Base-by-base conservation (phyloP, 1,140 invertebrate genomes). In the Drosophila micromelanica region DNA sequence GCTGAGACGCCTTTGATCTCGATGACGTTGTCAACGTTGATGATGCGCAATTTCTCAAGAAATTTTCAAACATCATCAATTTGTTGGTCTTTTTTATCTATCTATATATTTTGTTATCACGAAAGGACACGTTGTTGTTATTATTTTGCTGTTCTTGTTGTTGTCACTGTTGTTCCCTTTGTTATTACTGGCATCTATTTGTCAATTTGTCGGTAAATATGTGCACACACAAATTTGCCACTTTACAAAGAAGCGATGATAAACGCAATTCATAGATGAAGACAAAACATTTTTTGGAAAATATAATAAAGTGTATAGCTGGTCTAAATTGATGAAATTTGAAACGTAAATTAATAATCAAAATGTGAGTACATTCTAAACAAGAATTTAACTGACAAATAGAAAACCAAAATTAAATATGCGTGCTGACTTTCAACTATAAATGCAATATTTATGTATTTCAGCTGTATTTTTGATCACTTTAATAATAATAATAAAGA, bases 1-100 rank as follows among this genome's bases (percentile, higher is more conserved):
- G 37, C 54, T 52, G 49, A 59, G 70, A 67, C 70, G 75, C 37
- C 82, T 87, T 86, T 86, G 81, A 86, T 86, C 81, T 72, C 71
- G 70, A 82, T 77, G 79, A 71, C 65, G 74, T 64, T 72, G 71
- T 72, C 72, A 78, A 80, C 71, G 69, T 63, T 76, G 82, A 87
- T 78, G 75, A 60, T 64, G 71, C 63, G 78, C 74, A 76, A 87
- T 87, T 78, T 78, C 56, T 86, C 71, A 81, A 76, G 51, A 81
- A 71, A 85, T 87, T 75, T 71, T 80, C 79, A 46, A 81, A 78
- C 81, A 86, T 85, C 81, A 87, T 87, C 78, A 87, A 85, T 85
- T 52, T 52, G n/a, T n/a, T n/a, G n/a, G n/a, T n/a, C 15, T 86
- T 71, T 63, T 78, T 8, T 32, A 32, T 80, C 77, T 68, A 63